Percentiles rank a stretch among this genome's conserved stretches.
Evolutionary conservation across 2,113 vertebrate genomes (phyloP).

Genomic region (Gila orcuttii): DNA sequence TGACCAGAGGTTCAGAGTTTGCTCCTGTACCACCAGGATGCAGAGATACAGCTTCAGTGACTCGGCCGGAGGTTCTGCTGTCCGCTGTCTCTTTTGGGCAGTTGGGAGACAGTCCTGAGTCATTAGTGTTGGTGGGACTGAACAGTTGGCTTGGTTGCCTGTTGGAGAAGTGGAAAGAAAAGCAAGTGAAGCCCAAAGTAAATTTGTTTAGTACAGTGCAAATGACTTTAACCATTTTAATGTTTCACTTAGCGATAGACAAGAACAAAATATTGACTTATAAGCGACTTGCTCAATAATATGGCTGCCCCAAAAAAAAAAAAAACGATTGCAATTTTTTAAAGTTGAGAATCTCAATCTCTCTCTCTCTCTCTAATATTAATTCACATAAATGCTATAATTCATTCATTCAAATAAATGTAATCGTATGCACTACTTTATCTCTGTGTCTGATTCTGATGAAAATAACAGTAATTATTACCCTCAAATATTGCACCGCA

Average conservation of each 20-base stretch:
- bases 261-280: background rate
- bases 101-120: background rate
- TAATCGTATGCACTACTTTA: too few species aligned
- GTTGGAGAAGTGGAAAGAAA: background rate
- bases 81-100: slow-evolving; percentile 70
- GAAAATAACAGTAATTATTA: background rate
- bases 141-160: slow-evolving; percentile 40
- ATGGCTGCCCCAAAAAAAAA: background rate
- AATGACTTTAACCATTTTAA: background rate
- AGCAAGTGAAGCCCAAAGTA: background rate
- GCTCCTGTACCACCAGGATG: slow-evolving; percentile 52
- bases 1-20: slow-evolving; percentile 34
- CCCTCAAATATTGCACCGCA: too few species aligned
- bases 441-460: too few species aligned
- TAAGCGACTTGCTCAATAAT: background rate
- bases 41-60: slow-evolving; percentile 58
- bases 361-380: too few species aligned
- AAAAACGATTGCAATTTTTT: background rate
- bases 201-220: background rate
- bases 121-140: background rate
- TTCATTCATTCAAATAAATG: too few species aligned
- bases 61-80: slow-evolving; percentile 25
- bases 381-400: too few species aligned
- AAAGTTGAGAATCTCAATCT: too few species aligned
- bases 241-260: background rate